Evolutionary conservation across 2,797 vertebrate species (phyloP).

Genomic region (Chrysocyon brachyurus): DNA sequence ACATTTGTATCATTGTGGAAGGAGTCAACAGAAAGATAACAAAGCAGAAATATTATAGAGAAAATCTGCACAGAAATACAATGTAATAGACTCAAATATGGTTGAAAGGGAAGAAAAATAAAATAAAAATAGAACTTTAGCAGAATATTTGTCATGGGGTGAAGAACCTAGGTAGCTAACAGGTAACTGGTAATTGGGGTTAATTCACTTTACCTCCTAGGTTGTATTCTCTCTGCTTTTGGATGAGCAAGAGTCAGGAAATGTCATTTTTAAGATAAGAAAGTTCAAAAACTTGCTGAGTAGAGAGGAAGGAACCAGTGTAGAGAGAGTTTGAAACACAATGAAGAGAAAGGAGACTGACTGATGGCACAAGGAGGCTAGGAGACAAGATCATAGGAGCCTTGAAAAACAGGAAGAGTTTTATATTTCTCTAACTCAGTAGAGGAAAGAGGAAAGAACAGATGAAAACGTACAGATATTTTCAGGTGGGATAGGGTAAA

Average conservation of each 20-base stretch:
- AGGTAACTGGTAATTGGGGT: background rate
- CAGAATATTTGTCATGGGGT: background rate
- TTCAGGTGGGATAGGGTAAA: background rate
- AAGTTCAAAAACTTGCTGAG: background rate
- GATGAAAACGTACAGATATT: background rate
- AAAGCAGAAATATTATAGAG: background rate
- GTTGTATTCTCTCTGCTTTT: background rate
- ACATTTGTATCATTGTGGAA: background rate
- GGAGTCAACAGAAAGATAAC: background rate
- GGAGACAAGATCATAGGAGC: background rate
- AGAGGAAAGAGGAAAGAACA: background rate
- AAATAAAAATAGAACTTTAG: background rate
- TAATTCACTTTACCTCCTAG: background rate
- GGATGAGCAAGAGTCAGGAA: background rate
- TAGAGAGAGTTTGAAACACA: conserved; percentile 8
- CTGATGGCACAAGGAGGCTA: background rate
- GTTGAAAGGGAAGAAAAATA: background rate
- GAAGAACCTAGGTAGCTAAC: background rate
- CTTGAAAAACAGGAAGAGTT: background rate
- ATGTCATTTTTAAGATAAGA: background rate
- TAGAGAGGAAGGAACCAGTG: background rate
- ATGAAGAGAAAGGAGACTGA: background rate
- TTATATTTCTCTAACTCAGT: background rate
- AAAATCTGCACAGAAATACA: background rate
- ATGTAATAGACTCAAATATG: background rate